Base-by-base conservation (phyloP, 2,888 invertebrate species). In the Empis stercorea region DNA sequence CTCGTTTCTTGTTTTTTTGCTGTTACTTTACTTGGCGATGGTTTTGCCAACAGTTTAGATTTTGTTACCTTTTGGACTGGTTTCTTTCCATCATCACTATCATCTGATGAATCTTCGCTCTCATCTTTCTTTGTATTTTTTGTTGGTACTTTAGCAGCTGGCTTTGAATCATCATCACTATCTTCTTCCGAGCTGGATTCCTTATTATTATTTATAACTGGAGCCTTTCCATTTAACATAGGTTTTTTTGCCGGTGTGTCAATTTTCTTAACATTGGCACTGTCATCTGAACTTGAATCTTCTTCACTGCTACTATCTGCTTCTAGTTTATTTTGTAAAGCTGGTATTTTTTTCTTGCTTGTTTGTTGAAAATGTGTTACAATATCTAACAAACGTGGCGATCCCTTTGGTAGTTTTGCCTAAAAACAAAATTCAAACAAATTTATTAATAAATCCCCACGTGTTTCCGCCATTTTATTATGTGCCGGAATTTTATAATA, bases 351-450 rank as follows among this genome's bases (percentile, higher is more conserved):
- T 49, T 70, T 73, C 15, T 37, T 68, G 62, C 51, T 56, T 34
- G 65, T 72, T 58, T 76, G 74, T 60, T 76, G 72, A 59, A 72
- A 81, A 57, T 74, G 71, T 9, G 68, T 61, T 16, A 79, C 53
- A 13, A 86, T 71, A 11, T 84, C 82, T 11, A 63, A 54, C n/a
- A 87, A 66, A 11, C 75, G 71, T 1, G 84, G 81, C 0, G 77
- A 72, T 46, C 79, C 81, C 64, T 84, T 82, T 1, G 73, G 72
- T 44, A 81, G 66, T 10, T 69, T 64, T 54, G 73, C 74, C 86
- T 87, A 65, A 54, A 76, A 75, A 51, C 50, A 20, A 38, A 39
- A 37, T 43, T 40, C 15, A 7, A 20, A 7, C 4, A 27, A 27
- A 27, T 7, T 7, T 7, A 7, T 27, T 27, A 6, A 27, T 27